Evolutionary conservation across 2,113 vertebrate genomes (phyloP).

Genomic region (Verasper variegatus): DNA sequence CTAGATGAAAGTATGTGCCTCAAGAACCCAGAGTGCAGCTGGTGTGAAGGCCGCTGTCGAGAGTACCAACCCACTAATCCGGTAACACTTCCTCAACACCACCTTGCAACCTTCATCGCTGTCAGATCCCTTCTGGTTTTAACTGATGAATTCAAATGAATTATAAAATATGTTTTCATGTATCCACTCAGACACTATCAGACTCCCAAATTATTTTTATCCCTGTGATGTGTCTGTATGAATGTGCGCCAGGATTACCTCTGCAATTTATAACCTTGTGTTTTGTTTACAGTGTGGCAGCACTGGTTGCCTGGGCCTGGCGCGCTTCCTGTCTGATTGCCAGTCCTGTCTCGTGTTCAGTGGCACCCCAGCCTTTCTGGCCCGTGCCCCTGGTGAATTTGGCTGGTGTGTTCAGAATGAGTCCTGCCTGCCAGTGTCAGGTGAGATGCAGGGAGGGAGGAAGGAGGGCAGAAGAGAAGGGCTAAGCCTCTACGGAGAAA

Average conservation of each 20-base stretch:
- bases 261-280: neutral
- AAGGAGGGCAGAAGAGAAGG: constrained; percentile 56
- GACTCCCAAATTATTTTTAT: neutral
- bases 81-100: constrained; percentile 65
- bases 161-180: neutral
- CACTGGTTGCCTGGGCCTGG: constrained; percentile 89
- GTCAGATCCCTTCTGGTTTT: neutral
- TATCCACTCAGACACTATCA: neutral
- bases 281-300: constrained; percentile 85
- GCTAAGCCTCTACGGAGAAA: neutral
- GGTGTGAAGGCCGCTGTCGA: constrained; percentile 91
- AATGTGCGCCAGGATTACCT: neutral
- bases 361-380: constrained; percentile 76
- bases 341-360: constrained; percentile 93
- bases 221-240: neutral
- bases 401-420: constrained; percentile 96
- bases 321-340: constrained; percentile 90
- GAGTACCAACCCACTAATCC: constrained; percentile 85
- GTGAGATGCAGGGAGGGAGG: constrained; percentile 82
- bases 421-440: constrained; percentile 90
- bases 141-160: neutral
- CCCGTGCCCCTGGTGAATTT: constrained; percentile 84
- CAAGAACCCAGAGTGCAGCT: constrained; percentile 92
- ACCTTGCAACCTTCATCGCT: neutral
- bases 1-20: constrained; percentile 88